A percentile compares a stretch with the other conserved stretches of the same genome.
These are phyloP conservation scores for Amblyjoppa fuscipennis DNA, from an alignment of 2,888 invertebrate species.

Conservation along the genomic window DNA sequence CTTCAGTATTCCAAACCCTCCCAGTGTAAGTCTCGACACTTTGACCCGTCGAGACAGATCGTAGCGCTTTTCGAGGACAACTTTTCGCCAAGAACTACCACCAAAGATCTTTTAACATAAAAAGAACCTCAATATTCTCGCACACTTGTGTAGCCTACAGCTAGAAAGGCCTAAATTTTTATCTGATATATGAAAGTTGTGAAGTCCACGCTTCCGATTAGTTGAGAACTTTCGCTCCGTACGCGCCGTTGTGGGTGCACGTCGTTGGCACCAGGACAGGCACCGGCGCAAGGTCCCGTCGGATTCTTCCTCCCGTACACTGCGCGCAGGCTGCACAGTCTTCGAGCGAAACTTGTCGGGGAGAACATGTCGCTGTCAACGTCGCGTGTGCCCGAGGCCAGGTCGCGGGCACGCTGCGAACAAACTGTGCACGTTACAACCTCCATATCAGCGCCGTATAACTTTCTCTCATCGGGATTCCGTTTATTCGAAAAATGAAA, in stretches of 20 bases:
- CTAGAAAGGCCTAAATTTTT: background rate
- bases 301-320: slow-evolving; percentile 42
- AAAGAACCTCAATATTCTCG: background rate
- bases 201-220: background rate
- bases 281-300: slow-evolving; percentile 22
- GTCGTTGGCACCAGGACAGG: slow-evolving; percentile 16
- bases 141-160: background rate
- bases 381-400: slow-evolving; percentile 52
- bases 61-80: background rate
- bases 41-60: no score
- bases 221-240: background rate
- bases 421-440: slow-evolving; percentile 20
- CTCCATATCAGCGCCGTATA: slow-evolving; percentile 16
- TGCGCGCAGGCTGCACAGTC: background rate
- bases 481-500: slow-evolving; percentile 46
- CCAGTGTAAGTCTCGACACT: no score
- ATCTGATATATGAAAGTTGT: background rate
- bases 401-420: slow-evolving; percentile 45
- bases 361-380: slow-evolving; percentile 48
- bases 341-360: slow-evolving; percentile 14
- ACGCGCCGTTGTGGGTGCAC: background rate
- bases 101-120: background rate
- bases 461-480: slow-evolving; percentile 59
- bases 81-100: background rate
- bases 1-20: no score